Evolutionary conservation across 2,113 vertebrate species (phyloP), one percentile per base, ranked within the genome.

Genomic region (Equus quagga): DNA sequence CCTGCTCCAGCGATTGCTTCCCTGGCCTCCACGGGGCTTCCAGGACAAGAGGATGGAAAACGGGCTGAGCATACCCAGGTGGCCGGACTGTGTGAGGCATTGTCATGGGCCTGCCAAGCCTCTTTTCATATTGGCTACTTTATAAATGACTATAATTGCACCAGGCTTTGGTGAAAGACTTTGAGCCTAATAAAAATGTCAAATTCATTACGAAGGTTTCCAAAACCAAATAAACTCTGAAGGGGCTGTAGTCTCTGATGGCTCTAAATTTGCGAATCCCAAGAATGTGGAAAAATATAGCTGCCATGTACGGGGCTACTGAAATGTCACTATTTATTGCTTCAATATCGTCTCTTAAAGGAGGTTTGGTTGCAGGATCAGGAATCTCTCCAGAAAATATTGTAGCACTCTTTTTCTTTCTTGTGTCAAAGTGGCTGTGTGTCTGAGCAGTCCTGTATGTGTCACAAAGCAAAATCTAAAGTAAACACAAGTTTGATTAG

Each of bases 401-500:
- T 82, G 56, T 88, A 89, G 83, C 80, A 36, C 84, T 97, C 70
- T 91, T 98, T 93, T 96, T 96, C 94, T 96, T 98, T 97, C 73
- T 94, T 92, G 96, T 97, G 97, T 98, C 97, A 79, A 97, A 85
- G 70, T 82, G 85, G 97, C 97, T 98, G 95, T 98, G 76, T 91
- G 95, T 97, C 76, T 18, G 51, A 72, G 13, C 60, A 56, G 26
- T 14, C 31, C 41, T 51, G 5, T 33, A 10, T 96, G 33, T 97
- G 97, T 98, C 97, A 98, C 94, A 97, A 97, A 97, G 96, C 93
- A 98, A 98, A 98, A 89, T 98, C 97, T 97, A 98, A 96, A 98
- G 97, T 98, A 98, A 98, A 98, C 96, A 97, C 64, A 98, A 64
- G 96, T 97, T 94, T 92, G 97, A 98, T 97, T 97, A 94, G 98